Evolutionary conservation across 2,113 vertebrate species (phyloP).

Genomic region (Lucifuga dentata): DNA sequence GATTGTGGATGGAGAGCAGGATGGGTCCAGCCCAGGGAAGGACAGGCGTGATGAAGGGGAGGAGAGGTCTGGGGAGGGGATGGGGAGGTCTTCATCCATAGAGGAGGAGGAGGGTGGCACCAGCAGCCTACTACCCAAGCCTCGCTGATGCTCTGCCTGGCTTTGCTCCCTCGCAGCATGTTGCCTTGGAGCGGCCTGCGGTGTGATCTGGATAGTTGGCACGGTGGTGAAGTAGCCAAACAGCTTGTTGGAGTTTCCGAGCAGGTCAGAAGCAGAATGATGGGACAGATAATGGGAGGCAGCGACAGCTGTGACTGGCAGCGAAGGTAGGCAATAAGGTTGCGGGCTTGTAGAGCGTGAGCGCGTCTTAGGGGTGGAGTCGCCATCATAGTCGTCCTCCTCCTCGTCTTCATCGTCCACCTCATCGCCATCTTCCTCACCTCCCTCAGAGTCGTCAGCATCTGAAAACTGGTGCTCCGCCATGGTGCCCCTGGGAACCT

Average conservation of each 20-base stretch:
- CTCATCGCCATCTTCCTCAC: constrained; percentile 91
- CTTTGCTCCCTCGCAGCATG: constrained; percentile 82
- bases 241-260: constrained; percentile 82
- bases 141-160: constrained; percentile 88
- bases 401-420: constrained; percentile 95
- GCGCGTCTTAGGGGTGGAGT: constrained; percentile 93
- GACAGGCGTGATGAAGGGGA: constrained; percentile 85
- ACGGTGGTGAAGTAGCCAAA: constrained; percentile 94
- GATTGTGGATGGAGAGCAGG: constrained; percentile 87
- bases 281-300: constrained; percentile 63
- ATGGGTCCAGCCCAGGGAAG: constrained; percentile 89
- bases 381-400: constrained; percentile 96
- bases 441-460: constrained; percentile 92
- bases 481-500: constrained; percentile 82
- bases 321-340: constrained; percentile 88
- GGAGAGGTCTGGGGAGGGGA: constrained; percentile 86
- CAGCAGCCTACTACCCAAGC: constrained; percentile 85
- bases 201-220: constrained; percentile 96
- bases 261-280: constrained; percentile 78
- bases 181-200: constrained; percentile 86
- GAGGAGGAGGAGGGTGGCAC: constrained; percentile 82
- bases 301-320: constrained; percentile 85
- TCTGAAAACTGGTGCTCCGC: constrained; percentile 97
- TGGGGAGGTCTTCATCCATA: constrained; percentile 89
- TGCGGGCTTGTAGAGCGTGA: constrained; percentile 97